A percentile compares a stretch with the other conserved stretches of the same genome.
Conservation (phyloP, 2,797 vertebrate genomes). For the Esox lucius region DNA sequence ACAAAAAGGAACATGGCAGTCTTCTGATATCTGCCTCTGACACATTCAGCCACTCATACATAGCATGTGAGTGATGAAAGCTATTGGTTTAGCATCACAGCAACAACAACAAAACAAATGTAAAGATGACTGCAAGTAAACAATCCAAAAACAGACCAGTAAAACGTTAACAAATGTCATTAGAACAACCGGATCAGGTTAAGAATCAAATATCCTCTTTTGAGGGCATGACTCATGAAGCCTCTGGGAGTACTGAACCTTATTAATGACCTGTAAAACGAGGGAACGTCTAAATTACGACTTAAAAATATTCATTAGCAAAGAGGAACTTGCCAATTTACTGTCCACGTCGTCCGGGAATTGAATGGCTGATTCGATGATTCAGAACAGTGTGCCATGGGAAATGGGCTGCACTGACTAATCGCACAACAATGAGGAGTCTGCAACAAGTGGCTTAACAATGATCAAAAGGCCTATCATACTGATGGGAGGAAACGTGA, state of each 20-base stretch:
- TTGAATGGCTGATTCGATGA: background rate
- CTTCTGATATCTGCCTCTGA: too few relatives aligned
- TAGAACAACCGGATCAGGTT: background rate
- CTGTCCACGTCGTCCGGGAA: background rate
- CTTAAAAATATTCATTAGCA: constrained; percentile 36
- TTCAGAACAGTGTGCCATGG: background rate
- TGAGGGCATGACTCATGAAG: constrained; percentile 52
- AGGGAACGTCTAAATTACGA: constrained; percentile 65
- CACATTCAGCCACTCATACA: background rate
- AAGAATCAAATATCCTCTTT: background rate
- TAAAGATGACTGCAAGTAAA: background rate
- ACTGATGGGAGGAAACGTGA: background rate
- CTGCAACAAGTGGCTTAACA: background rate
- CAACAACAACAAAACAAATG: background rate
- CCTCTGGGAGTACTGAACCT: constrained; percentile 37
- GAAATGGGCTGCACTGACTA: background rate
- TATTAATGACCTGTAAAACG: constrained; percentile 60
- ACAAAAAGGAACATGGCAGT: too few relatives aligned
- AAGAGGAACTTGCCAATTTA: background rate
- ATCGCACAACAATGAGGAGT: background rate
- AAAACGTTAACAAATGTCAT: background rate
- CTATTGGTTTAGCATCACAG: background rate
- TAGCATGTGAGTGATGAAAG: background rate
- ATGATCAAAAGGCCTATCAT: background rate
- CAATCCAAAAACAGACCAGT: background rate